These are phyloP conservation scores for Emydura subglobosa DNA, from an alignment of 2,113 vertebrate genomes.

Conservation along the genomic window DNA sequence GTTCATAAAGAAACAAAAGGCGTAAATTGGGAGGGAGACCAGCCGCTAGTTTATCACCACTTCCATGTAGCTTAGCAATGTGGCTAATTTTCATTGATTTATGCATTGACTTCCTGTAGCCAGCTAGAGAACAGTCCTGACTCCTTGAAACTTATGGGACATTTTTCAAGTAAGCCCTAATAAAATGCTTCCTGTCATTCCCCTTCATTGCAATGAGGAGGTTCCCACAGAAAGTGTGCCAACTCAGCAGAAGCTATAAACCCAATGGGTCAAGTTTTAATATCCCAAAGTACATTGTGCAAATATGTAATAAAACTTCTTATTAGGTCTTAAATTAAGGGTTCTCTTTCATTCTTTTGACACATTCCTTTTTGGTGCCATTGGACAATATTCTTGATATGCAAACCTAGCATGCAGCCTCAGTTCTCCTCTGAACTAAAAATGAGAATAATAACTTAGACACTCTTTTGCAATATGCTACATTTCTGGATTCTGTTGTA, in stretches of 20 bases:
- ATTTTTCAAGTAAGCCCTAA: slow-evolving; percentile 78
- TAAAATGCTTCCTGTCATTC: slow-evolving; percentile 80
- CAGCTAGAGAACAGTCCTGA: slow-evolving; percentile 72
- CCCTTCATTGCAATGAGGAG: slow-evolving; percentile 70
- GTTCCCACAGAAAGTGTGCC: slow-evolving; percentile 78
- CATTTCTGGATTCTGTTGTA: slow-evolving; percentile 55
- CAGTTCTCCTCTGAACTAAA: slow-evolving; percentile 63
- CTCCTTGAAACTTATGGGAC: slow-evolving; percentile 71
- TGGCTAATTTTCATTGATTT: slow-evolving; percentile 63
- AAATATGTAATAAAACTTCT: slow-evolving; percentile 65
- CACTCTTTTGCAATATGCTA: slow-evolving; percentile 32
- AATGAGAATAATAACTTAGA: slow-evolving; percentile 56
- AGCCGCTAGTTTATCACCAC: slow-evolving; percentile 44
- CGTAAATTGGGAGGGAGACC: not conserved
- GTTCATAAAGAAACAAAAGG: slow-evolving; percentile 53
- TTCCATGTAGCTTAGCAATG: slow-evolving; percentile 38
- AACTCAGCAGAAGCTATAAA: slow-evolving; percentile 70
- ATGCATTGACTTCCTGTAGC: slow-evolving; percentile 52
- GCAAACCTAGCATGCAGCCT: slow-evolving; percentile 58
- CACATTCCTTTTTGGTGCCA: slow-evolving; percentile 60
- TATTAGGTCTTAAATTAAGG: slow-evolving; percentile 53
- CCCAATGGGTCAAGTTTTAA: slow-evolving; percentile 49
- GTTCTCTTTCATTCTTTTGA: slow-evolving; percentile 53
- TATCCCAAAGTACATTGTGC: slow-evolving; percentile 11
- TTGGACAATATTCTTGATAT: slow-evolving; percentile 34